Base-by-base conservation (phyloP, 2,113 vertebrate species). In the Limanda limanda region DNA sequence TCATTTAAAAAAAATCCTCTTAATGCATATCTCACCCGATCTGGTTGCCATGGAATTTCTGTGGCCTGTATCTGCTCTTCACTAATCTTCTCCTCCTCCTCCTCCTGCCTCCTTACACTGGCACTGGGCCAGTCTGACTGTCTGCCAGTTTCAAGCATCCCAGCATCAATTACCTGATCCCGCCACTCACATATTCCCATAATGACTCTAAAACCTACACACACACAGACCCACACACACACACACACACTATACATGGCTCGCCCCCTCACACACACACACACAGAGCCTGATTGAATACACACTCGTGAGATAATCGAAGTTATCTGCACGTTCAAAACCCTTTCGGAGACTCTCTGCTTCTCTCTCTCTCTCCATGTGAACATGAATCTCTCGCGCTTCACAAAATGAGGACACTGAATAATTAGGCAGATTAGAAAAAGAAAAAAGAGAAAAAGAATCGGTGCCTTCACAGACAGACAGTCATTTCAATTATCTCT, bases 81-180 rank as follows among this genome's bases (percentile, higher is more conserved):
- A 77, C 57, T 82, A 84, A 87, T 86, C 76, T 71, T 45, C 71
- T 59, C 67, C 78, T 63, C 62, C 61, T 11, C 27, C 27, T 31
- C 69, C 65, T 24, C 35, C 24, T 15, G 48, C 71, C 60, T 69
- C 61, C 65, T 68, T 82, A 76, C 64, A 65, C 17, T 90, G 88
- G 90, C 85, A 81, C 57, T 23, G 54, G 14, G 72, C 85, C 91
- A 81, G 60, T 78, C 64, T 70, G 82, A 82, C 78, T 84, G 83
- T 81, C 81, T 91, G 86, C 78, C 84, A 88, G 83, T 74, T 86
- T 84, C 24, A 65, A 78, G 70, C 61, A 14, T 87, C 80, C 76
- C 87, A 76, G 86, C 84, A 85, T 92, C 91, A 84, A 89, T 88
- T 90, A 91, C 88, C 86, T 90, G 80, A 85, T 77, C 76, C 61